These are phyloP conservation scores for Napeogenes inachia DNA, from an alignment of 2,888 invertebrate species.

Conservation along the genomic window DNA sequence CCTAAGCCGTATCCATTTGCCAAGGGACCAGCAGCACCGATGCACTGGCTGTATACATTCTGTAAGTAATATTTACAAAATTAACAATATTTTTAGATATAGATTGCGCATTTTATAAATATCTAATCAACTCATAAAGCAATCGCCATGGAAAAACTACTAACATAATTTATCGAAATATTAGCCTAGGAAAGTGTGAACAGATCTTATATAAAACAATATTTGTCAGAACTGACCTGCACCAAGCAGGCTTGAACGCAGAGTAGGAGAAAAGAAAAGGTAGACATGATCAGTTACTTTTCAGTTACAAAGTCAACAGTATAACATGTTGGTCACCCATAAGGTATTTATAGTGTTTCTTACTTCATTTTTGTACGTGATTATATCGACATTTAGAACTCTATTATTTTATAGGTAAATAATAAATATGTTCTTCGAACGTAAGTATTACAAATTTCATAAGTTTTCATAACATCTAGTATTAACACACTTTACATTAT, in stretches of 20 bases:
- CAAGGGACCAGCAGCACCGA: slow-evolving; percentile 19
- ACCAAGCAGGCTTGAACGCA: slow-evolving; percentile 46
- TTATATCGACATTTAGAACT: background rate
- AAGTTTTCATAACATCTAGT: background rate
- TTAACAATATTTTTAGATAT: too few species aligned
- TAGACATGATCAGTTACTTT: slow-evolving; percentile 32
- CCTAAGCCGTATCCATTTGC: slow-evolving; percentile 13
- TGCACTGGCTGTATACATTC: slow-evolving; percentile 28
- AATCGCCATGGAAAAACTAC: too few species aligned
- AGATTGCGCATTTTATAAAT: too few species aligned
- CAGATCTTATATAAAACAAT: background rate
- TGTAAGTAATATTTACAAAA: slow-evolving; percentile 16
- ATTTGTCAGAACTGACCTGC: slow-evolving; percentile 34
- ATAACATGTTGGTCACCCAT: background rate
- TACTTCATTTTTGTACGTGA: background rate
- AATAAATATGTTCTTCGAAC: background rate
- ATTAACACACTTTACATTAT: background rate
- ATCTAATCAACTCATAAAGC: too few species aligned
- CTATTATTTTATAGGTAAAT: background rate
- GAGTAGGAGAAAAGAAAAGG: slow-evolving; percentile 38
- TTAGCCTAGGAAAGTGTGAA: too few species aligned
- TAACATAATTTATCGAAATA: too few species aligned
- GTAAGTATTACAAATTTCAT: background rate
- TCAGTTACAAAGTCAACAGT: background rate
- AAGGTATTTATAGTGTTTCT: background rate